Base-by-base conservation (phyloP, 1,140 invertebrate species). In the Goniozus legneri region DNA sequence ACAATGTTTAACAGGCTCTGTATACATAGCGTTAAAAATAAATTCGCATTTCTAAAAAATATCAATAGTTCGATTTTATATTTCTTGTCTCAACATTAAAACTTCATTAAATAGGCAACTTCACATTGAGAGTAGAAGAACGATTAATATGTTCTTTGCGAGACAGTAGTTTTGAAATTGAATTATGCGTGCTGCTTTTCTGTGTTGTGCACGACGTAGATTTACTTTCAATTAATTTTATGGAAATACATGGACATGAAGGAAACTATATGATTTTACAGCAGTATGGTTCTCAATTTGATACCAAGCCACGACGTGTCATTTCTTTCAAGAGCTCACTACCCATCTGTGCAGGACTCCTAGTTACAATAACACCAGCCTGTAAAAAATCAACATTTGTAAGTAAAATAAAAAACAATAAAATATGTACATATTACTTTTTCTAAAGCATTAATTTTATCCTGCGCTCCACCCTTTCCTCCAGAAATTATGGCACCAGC, bases 401-500 rank as follows among this genome's bases (percentile, higher is more conserved):
- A 35, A 39, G 8, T 38, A 20, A 19, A 22, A 14, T 14, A 8
- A 12, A 36, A 12, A 43, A 1, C 7, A 42, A 35, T 44, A 39
- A 38, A 22, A 43, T 10, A 21, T 39, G 22, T 44, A 16, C 10
- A 6, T 27, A 27, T 77, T 54, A 89, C 88, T 67, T 89, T 86
- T 79, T 94, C 89, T 44, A 99, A 78, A 47, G 97, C 95, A 67
- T 92, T 87, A 54, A 99, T 99, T 80, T 99, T 99, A 65, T 97
- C 96, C 76, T 94, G 87, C 54, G 95, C 97, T 46, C 94, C 95
- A 52, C 97, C 97, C 77, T 98, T 98, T 24, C 96, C 97, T 18
- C 97, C 96, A 15, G 95, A 94, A 73, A 99, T 99, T 61, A 99
- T 99, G 57, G 97, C 97, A 58, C 97, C 97, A 54, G 97, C 97